These are phyloP conservation scores for Palythoa grandis DNA, from an alignment of 92 coral and sea anemone genomes.

Conservation along the genomic window DNA sequence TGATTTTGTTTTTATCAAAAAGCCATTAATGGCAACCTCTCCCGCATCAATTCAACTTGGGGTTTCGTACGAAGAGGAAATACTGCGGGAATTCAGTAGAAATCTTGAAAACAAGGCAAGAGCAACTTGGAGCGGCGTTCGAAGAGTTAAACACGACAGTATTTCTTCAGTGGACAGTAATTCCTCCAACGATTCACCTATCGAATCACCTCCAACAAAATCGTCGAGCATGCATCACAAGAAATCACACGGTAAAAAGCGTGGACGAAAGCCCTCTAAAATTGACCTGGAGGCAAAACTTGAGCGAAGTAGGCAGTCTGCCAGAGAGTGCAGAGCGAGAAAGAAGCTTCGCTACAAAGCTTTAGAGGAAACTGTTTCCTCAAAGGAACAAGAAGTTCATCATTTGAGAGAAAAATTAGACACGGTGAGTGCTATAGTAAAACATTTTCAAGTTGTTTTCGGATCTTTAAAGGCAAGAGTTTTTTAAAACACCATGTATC, in stretches of 20 bases:
- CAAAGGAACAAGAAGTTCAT: conserved; percentile 82
- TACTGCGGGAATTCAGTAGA: conserved; percentile 56
- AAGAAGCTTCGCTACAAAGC: conserved; percentile 90
- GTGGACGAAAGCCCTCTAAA: conserved; percentile 96
- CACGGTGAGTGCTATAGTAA: conserved; percentile 62
- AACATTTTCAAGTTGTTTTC: not conserved
- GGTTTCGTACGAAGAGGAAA: conserved; percentile 70
- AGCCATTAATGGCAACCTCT: conserved; percentile 72
- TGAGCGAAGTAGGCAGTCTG: conserved; percentile 96
- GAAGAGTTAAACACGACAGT: conserved; percentile 95
- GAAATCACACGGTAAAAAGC: conserved; percentile 80
- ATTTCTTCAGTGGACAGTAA: conserved; percentile 95
- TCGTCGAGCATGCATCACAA: conserved; percentile 65
- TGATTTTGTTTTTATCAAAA: not conserved
- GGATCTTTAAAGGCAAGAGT: not conserved
- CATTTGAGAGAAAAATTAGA: conserved; percentile 93
- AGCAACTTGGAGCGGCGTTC: conserved; percentile 74
- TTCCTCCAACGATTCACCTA: conserved; percentile 85
- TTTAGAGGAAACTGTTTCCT: conserved; percentile 88
- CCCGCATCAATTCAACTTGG: conserved; percentile 50
- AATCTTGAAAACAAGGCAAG: conserved; percentile 52
- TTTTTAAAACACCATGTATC: not conserved
- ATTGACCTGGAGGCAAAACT: conserved; percentile 96
- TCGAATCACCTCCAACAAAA: conserved; percentile 76
- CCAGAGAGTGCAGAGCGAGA: conserved; percentile 97